Conservation (phyloP, 2,888 invertebrate species). For the Rhaphigaster nebulosa region DNA sequence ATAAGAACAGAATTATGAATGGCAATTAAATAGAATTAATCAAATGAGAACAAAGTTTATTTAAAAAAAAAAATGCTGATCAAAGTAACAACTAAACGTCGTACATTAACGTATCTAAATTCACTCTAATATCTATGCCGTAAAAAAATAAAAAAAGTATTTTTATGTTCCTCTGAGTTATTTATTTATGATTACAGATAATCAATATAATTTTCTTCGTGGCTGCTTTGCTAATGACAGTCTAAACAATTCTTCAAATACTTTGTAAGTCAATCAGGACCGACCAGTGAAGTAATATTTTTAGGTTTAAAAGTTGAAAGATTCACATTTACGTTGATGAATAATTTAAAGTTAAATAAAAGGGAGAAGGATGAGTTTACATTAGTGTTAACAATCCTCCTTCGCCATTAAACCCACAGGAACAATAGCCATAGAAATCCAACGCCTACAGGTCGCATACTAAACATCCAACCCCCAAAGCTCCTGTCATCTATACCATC, state of each 20-base stretch:
- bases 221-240: too few relatives aligned
- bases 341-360: conserved; percentile 7
- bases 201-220: too few relatives aligned
- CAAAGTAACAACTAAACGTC: too few relatives aligned
- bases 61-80: too few relatives aligned
- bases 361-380: background rate
- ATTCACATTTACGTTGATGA: background rate
- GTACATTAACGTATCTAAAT: too few relatives aligned
- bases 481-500: background rate
- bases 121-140: too few relatives aligned
- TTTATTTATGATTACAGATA: too few relatives aligned
- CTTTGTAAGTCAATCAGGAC: background rate
- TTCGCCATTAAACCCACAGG: background rate
- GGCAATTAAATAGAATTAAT: too few relatives aligned
- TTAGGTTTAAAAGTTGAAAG: background rate
- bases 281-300: background rate
- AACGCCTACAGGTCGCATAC: background rate
- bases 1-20: too few relatives aligned
- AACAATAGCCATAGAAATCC: conserved; percentile 38
- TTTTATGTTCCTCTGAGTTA: too few relatives aligned
- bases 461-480: background rate
- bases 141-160: too few relatives aligned
- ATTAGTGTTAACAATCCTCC: conserved; percentile 1
- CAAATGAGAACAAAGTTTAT: too few relatives aligned
- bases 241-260: background rate